These are phyloP conservation scores for Pegoplata infirma DNA, from an alignment of 2,888 invertebrate genomes.

Conservation along the genomic window DNA sequence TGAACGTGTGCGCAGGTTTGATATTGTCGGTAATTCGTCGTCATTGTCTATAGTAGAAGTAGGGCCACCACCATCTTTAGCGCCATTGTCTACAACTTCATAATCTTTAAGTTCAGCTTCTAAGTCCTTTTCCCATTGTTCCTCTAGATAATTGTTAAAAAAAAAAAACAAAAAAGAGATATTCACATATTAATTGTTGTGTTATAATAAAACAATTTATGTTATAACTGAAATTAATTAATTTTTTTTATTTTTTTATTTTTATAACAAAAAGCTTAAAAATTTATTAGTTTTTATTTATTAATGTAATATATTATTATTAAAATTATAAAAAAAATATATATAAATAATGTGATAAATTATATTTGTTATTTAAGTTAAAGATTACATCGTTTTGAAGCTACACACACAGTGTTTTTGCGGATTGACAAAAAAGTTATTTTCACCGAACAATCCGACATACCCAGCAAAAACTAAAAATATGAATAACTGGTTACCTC, in stretches of 20 bases:
- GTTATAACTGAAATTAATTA: too few species aligned
- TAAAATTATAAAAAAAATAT: neutral
- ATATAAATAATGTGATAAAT: slow-evolving; percentile 32
- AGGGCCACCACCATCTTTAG: slow-evolving; percentile 65
- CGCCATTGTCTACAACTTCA: slow-evolving; percentile 87
- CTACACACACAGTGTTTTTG: too few species aligned
- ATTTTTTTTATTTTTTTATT: neutral
- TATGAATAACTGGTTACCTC: too few species aligned
- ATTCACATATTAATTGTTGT: neutral
- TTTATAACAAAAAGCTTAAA: neutral
- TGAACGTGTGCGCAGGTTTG: slow-evolving; percentile 76
- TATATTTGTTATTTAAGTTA: neutral
- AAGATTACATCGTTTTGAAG: too few species aligned
- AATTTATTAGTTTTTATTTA: slow-evolving; percentile 4
- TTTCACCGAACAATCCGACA: too few species aligned
- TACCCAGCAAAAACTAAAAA: too few species aligned
- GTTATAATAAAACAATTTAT: slow-evolving; percentile 59
- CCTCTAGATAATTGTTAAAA: slow-evolving; percentile 79
- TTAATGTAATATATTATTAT: too few species aligned
- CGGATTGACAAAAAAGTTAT: too few species aligned
- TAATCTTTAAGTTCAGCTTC: slow-evolving; percentile 97
- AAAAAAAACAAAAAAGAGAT: slow-evolving; percentile 40
- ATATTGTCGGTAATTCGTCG: slow-evolving; percentile 75
- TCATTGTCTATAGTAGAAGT: slow-evolving; percentile 64
- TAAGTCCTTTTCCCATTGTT: slow-evolving; percentile 97